Base-by-base conservation (phyloP, 2,113 vertebrate species). In the Pteruthius melanotis region DNA sequence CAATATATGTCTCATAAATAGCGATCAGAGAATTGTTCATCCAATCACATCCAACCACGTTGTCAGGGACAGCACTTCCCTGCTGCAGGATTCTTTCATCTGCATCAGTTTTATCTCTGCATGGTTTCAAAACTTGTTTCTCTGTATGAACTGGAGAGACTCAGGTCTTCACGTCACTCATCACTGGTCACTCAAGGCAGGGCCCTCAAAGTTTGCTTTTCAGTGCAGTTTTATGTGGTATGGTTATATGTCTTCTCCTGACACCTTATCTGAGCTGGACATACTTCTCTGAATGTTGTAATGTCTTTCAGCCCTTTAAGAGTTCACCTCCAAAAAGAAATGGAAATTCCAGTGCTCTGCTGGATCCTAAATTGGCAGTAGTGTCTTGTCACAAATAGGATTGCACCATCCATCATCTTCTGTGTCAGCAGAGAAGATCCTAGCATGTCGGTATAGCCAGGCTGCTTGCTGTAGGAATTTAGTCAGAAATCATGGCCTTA, bases 1-100 rank as follows among this genome's bases (percentile, higher is more conserved):
- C 2, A 1, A 13, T 50, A 0, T 15, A 4, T 64, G 35, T 63
- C 31, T 54, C 18, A 18, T 54, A 68, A 85, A 17, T 23, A 31
- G 54, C 83, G 12, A 33, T 56, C 17, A 75, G 72, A 79, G 44
- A 60, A 57, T 30, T 66, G n/a, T 15, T 83, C 47, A 13, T 52
- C 50, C 13, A 3, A 39, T 89, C 37, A 54, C n/a, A 68, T 42
- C 40, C 40, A 42, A 42, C 21, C 33, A 37, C 26, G 4, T 8
- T 45, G 27, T 19, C 35, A 61, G 59, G 44, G 63, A 31, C 21
- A 90, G 40, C 30, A 40, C 35, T 72, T 86, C 37, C 26, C 45
- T 77, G 49, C 71, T 39, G 42, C 18, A 87, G n/a, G 40, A 49
- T 61, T 93, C 54, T 92, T 54, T 44, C 39, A 54, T 68, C 49